Conservation (phyloP, 2,797 vertebrate genomes). For the Crax fasciolata region DNA sequence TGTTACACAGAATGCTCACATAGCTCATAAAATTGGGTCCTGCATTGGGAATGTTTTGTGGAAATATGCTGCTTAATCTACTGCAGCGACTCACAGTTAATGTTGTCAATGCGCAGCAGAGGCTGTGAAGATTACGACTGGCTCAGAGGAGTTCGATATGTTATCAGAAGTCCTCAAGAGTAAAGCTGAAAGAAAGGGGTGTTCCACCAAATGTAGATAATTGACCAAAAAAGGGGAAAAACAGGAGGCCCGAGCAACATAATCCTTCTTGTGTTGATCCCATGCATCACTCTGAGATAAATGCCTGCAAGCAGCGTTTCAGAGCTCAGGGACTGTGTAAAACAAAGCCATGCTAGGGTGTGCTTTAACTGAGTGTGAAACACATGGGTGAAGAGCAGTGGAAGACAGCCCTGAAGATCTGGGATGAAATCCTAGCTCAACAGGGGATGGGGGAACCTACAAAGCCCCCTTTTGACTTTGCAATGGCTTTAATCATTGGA, state of each 20-base stretch:
- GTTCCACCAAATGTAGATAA: neutral
- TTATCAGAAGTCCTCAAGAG: constrained; percentile 44
- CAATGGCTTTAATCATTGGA: constrained; percentile 10
- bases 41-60: constrained; percentile 49
- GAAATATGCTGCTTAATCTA: constrained; percentile 55
- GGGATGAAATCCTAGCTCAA: constrained; percentile 8
- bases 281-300: neutral
- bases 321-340: neutral
- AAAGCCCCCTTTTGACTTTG: neutral
- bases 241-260: accelerated
- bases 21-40: constrained; percentile 65
- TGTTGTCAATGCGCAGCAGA: neutral
- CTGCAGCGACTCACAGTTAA: constrained; percentile 23
- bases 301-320: neutral
- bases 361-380: constrained; percentile 28
- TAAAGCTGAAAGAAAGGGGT: constrained; percentile 11
- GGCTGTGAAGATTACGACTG: neutral
- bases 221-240: neutral
- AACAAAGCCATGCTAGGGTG: neutral
- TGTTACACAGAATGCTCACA: constrained; percentile 37
- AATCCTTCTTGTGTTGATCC: neutral
- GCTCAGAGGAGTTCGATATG: neutral
- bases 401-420: constrained; percentile 20
- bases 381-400: neutral
- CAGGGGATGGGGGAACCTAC: neutral